phyloP scores from a whole-genome alignment of 2,113 vertebrate genomes.

The Corvus hawaiiensis region DNA sequence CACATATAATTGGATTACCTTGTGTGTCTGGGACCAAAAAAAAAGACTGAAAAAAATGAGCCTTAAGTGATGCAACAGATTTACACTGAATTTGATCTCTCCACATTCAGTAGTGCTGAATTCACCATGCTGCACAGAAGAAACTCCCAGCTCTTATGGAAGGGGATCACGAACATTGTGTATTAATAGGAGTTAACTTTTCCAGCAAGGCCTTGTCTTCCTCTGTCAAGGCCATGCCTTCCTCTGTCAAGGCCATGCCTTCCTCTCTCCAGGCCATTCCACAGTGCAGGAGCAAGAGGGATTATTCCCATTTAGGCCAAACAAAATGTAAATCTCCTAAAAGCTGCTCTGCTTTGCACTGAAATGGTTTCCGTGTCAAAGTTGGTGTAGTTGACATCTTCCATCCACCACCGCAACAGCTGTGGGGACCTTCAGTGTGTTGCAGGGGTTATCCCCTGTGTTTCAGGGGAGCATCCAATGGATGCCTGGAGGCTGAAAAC shows the following conservation, averaged over 20 bases:
- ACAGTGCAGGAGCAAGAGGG: background rate
- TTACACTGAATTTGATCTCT: background rate
- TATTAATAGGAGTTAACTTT: background rate
- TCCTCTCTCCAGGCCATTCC: background rate
- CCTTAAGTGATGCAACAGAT: background rate
- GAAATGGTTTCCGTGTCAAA: background rate
- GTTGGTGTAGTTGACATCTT: background rate
- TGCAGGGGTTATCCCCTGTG: background rate
- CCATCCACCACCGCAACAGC: accelerated
- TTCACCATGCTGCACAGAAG: background rate
- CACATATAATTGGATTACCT: constrained; percentile 29
- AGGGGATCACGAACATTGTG: background rate
- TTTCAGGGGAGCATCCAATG: accelerated
- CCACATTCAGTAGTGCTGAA: background rate
- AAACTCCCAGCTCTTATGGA: background rate
- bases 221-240: accelerated
- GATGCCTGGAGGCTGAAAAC: background rate
- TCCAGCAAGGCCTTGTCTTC: accelerated
- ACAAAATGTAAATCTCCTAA: background rate
- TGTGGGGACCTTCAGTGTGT: background rate
- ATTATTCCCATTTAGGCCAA: background rate
- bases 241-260: accelerated
- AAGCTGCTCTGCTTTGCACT: background rate
- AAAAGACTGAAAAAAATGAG: background rate
- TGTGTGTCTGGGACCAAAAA: background rate